Conservation (phyloP, 2,113 vertebrate species). For the Etheostoma cragini region DNA sequence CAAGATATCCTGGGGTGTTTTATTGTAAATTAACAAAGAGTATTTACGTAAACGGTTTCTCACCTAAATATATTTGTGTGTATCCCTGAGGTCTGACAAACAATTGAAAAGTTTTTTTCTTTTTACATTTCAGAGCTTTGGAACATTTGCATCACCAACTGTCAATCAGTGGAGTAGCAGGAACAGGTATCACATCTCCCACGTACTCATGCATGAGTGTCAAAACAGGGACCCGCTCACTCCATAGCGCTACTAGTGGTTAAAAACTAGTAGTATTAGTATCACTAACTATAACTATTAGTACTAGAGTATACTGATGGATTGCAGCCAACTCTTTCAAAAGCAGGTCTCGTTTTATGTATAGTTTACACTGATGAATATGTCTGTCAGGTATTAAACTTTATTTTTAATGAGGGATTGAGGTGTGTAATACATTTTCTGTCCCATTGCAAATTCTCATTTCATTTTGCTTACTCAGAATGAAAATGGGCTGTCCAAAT, state of each 20-base stretch:
- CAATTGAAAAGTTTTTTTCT: not conserved
- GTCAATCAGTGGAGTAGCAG: not conserved
- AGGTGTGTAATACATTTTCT: conserved; percentile 32
- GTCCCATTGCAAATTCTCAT: conserved; percentile 47
- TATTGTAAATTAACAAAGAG: not conserved
- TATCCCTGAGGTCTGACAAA: not conserved
- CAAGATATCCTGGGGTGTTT: not conserved
- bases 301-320: not conserved
- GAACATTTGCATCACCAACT: not conserved
- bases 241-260: not conserved
- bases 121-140: not conserved
- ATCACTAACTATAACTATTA: too few relatives aligned
- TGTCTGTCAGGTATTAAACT: conserved; percentile 18
- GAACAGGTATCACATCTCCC: not conserved
- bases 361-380: conserved; percentile 15
- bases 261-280: not conserved
- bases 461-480: conserved; percentile 54
- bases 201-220: not conserved
- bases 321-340: not conserved
- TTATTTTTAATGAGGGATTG: conserved; percentile 35
- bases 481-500: conserved; percentile 59
- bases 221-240: not conserved
- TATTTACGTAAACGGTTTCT: not conserved
- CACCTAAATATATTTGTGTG: not conserved
- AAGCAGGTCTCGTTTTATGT: conserved; percentile 13